Base-by-base conservation (phyloP, 2,888 invertebrate genomes). In the Mylabris sibirica region DNA sequence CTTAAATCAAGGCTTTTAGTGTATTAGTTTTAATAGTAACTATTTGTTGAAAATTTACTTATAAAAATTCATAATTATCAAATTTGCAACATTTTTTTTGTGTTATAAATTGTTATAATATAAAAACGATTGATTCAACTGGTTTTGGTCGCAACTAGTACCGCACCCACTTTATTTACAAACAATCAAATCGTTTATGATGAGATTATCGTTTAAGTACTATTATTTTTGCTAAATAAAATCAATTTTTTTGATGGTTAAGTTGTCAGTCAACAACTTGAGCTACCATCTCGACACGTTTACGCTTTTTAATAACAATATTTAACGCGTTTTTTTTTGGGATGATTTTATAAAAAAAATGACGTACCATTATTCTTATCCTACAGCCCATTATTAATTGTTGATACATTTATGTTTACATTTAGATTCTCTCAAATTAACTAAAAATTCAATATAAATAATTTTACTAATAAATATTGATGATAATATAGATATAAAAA, bases 121-220 rank as follows among this genome's bases (percentile, higher is more conserved):
- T n/a, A n/a, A n/a, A n/a, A n/a, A n/a, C n/a, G n/a, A n/a, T 4
- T 44, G 12, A 57, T 22, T 49, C 17, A 20, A 49, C 20, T 49
- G 49, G 49, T 49, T 49, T 6, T 3, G 53, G 53, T 49, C 20
- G 17, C 6, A 57, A 57, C 57, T 12, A 14, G 24, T 57, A 4
- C 24, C 57, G 57, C 57, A 57, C 57, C 57, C 57, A 57, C 22
- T 24, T 22, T 6, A 41, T 41, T 57, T 57, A 24, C 12, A 57
- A 57, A 57, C 57, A 57, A 57, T 57, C 22, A 24, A 53, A 22
- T 22, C 3, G n/a, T 41, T 41, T 41, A n/a, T 41, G n/a, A n/a
- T 38, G 14, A 11, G 12, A 38, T 38, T 38, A 38, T 6, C 17
- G 1, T n/a, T n/a, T n/a, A n/a, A n/a, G n/a, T n/a, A n/a, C n/a